These are phyloP conservation scores for Lithophane semibrunnea DNA, from an alignment of 2,888 invertebrate genomes.

Conservation along the genomic window DNA sequence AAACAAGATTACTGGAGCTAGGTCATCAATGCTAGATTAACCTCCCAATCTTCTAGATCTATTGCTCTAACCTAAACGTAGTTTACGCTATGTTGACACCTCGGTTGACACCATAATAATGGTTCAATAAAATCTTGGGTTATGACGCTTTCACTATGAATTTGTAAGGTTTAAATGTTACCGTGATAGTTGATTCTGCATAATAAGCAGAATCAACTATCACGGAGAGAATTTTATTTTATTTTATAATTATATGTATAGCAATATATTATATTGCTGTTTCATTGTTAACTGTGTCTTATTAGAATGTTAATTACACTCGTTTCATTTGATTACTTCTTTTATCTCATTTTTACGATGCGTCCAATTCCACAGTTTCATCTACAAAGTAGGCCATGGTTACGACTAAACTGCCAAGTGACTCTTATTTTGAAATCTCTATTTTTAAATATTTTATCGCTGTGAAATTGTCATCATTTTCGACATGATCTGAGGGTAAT, in stretches of 20 bases:
- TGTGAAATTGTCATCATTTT: not conserved
- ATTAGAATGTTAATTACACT: not conserved
- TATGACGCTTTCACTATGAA: not conserved
- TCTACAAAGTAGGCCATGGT: slow-evolving; percentile 49
- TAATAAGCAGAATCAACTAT: no score
- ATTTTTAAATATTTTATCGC: slow-evolving; percentile 14
- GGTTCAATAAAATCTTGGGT: not conserved
- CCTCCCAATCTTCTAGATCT: not conserved
- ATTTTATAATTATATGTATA: no score
- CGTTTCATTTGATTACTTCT: slow-evolving; percentile 30
- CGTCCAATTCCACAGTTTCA: slow-evolving; percentile 26
- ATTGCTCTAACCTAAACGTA: not conserved
- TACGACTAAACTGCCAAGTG: slow-evolving; percentile 22
- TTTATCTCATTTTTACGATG: slow-evolving; percentile 50
- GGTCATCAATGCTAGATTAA: not conserved
- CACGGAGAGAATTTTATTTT: no score
- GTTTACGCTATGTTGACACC: no score
- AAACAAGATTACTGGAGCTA: not conserved
- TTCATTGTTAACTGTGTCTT: not conserved
- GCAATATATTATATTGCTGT: not conserved
- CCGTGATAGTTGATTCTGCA: not conserved
- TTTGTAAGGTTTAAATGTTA: not conserved
- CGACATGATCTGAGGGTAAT: not conserved
- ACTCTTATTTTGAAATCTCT: slow-evolving; percentile 11
- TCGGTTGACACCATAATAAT: no score